phyloP scores from a whole-genome alignment of 2,113 vertebrate species.

The Triplophysa rosa region DNA sequence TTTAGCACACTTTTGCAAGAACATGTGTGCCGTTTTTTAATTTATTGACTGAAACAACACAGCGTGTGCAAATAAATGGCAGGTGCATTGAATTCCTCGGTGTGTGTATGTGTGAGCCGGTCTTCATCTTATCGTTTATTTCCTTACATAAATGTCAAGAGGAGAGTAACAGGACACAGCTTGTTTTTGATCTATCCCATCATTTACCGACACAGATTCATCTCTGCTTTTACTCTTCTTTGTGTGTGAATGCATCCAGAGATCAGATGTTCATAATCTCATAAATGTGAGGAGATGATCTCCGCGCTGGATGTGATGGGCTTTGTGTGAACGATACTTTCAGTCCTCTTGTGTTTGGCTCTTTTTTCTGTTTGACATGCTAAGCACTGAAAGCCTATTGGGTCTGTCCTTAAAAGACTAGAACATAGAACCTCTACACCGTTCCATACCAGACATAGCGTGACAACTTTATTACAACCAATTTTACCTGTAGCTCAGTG shows the following conservation, averaged over 20 bases:
- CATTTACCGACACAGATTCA: constrained; percentile 6
- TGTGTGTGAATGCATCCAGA: constrained; percentile 36
- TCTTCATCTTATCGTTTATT: constrained; percentile 50
- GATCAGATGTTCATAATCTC: constrained; percentile 55
- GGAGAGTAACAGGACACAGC: constrained; percentile 27
- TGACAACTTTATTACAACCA: too few species aligned
- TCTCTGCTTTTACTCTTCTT: constrained; percentile 12
- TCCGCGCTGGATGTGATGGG: background rate
- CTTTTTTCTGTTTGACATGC: constrained; percentile 3
- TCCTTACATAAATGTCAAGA: constrained; percentile 37
- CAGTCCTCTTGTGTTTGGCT: background rate
- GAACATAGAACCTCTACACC: too few species aligned
- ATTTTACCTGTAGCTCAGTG: too few species aligned
- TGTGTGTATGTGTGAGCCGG: constrained; percentile 6
- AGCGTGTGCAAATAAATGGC: too few species aligned
- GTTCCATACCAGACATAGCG: too few species aligned
- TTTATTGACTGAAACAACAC: too few species aligned
- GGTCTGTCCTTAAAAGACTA: constrained; percentile 6
- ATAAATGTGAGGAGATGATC: constrained; percentile 39
- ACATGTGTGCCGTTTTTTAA: too few species aligned
- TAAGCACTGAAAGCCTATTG: background rate
- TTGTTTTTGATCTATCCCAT: constrained; percentile 12
- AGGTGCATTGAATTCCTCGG: too few species aligned
- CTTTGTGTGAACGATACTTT: constrained; percentile 6
- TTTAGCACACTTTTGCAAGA: too few species aligned